Conservation (phyloP, 2,797 vertebrate genomes). For the Capromys pilorides region DNA sequence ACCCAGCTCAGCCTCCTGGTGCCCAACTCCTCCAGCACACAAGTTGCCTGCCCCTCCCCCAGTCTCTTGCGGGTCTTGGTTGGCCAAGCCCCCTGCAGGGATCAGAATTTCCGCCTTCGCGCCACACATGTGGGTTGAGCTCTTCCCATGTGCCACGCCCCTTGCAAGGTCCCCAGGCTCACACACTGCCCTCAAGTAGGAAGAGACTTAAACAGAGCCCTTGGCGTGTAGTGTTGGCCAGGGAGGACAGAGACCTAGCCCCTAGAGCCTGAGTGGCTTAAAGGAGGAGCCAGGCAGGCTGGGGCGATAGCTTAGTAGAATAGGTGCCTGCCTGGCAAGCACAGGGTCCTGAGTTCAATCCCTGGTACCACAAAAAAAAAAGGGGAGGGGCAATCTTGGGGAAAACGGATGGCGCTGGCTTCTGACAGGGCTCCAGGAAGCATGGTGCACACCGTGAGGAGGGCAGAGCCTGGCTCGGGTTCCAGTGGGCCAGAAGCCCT, state of each 20-base stretch:
- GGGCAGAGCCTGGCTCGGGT: background rate
- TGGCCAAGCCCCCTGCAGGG: background rate
- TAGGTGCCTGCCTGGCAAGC: too few relatives aligned
- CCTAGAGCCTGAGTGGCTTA: background rate
- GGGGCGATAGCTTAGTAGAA: too few relatives aligned
- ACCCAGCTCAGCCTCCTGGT: background rate
- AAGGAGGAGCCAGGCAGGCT: background rate
- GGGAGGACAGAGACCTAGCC: background rate
- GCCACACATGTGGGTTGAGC: background rate
- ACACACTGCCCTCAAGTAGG: background rate
- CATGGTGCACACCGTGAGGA: background rate
- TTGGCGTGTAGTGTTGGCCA: background rate
- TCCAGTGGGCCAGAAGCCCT: background rate
- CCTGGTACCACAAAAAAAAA: too few relatives aligned
- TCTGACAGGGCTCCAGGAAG: background rate
- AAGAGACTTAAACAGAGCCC: background rate
- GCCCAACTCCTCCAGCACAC: background rate
- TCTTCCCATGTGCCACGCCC: background rate
- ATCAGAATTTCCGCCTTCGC: background rate
- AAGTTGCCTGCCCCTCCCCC: background rate
- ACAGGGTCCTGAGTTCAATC: too few relatives aligned
- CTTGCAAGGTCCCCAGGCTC: background rate
- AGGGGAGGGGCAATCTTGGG: background rate
- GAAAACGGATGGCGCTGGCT: background rate
- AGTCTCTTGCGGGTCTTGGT: background rate